Evolutionary conservation across 2,888 invertebrate species (phyloP), one percentile per base, ranked within the genome.

Genomic region (Torymus auratus): DNA sequence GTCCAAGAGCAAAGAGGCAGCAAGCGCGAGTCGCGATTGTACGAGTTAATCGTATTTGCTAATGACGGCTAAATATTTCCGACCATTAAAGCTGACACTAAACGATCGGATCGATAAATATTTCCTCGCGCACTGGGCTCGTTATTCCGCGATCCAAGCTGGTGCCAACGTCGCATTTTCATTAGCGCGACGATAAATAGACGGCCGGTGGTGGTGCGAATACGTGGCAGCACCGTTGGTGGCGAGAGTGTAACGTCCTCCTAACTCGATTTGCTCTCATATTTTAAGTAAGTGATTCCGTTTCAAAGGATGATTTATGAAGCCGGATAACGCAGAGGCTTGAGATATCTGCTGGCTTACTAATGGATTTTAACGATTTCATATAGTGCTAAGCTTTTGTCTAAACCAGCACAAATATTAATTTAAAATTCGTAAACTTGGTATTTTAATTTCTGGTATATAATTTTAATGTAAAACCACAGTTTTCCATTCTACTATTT

Each of bases 101-200:
- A 78, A 64, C 65, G 71, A 78, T 78, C 28, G 17, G 41, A 55
- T 75, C 78, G 65, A 78, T 71, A 78, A 78, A 71, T 56, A 77
- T 71, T 69, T 55, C 28, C 28, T 28, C 28, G 5, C 28, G 28
- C 28, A 4, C 28, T 20, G 20, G 20, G 28, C 53, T n/a, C 58
- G 50, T 60, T 64, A 65, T 72, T 50, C 68, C 52, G 20, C 60
- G 52, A 78, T 65, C 58, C 69, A 41, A 69, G 28, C 52, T 14
- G 23, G 56, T 56, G 65, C 60, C 62, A 7, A 53, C 65, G 53
- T 41, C 78, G 78, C 68, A 73, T 62, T 78, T 78, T 78, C 73
- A 79, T 74, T 79, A 73, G 68, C 53, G 58, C 50, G 7, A 15
- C 56, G 50, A 72, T 78, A 71, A 61, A 79, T 79, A 72, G 50